phyloP scores from a whole-genome alignment of 2,888 invertebrate genomes.

The Teleiodes luculella region DNA sequence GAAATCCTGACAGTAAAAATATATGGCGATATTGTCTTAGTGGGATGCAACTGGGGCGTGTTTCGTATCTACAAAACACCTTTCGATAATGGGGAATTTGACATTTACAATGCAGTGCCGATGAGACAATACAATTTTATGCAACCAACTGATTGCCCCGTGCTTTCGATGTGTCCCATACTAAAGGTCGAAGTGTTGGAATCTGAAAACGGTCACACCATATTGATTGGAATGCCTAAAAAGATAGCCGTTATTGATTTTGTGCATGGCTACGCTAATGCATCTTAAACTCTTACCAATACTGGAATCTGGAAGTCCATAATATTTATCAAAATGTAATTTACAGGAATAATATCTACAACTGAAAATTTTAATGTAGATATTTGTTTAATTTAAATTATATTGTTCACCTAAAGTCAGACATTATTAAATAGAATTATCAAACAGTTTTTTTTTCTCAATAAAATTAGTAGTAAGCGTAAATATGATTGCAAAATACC shows the following conservation, averaged over 20 bases:
- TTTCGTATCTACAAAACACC: conserved; percentile 55
- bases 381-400: no score
- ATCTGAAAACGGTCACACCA: conserved; percentile 46
- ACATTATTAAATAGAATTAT: no score
- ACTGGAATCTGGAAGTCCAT: no score
- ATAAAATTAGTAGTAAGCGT: no score
- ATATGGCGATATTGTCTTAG: conserved; percentile 57
- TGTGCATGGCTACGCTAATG: conserved; percentile 41
- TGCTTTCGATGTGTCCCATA: conserved; percentile 50
- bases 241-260: conserved; percentile 56
- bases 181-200: conserved; percentile 56
- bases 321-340: no score
- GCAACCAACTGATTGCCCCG: conserved; percentile 47
- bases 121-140: conserved; percentile 56
- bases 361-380: no score
- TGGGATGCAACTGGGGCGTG: conserved; percentile 56
- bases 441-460: no score
- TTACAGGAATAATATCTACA: no score
- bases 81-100: conserved; percentile 42
- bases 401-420: no score
- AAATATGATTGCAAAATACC: no score
- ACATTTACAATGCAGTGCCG: conserved; percentile 47
- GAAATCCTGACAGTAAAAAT: conserved; percentile 46
- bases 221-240: conserved; percentile 61
- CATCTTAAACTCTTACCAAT: no score